phyloP scores from a whole-genome alignment of 2,113 vertebrate genomes.

The Pterocles burchelli region DNA sequence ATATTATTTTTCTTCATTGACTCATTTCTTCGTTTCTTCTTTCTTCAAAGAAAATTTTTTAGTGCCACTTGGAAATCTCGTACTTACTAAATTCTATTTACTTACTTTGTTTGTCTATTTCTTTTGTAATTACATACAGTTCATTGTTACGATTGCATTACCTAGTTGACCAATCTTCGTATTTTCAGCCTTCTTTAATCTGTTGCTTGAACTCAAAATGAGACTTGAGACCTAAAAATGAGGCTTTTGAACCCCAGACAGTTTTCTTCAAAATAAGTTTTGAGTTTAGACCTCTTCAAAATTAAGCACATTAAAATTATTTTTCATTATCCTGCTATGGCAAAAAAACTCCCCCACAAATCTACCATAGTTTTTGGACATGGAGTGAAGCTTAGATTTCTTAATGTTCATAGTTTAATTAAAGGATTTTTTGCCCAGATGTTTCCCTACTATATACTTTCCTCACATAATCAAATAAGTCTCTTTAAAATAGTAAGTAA shows the following conservation, averaged over 20 bases:
- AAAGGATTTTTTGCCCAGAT: not conserved
- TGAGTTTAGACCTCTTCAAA: not conserved
- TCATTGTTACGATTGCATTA: not conserved
- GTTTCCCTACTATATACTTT: not conserved
- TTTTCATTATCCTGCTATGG: not conserved
- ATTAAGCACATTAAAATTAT: not conserved
- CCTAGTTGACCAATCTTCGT: not conserved
- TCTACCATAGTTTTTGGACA: not conserved
- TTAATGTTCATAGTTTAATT: not conserved
- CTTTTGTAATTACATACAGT: not conserved
- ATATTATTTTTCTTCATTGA: not conserved
- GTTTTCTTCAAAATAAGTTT: not conserved
- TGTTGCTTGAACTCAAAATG: not conserved
- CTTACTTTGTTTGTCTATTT: not conserved
- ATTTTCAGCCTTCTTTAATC: not conserved
- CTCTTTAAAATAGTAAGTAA: not conserved
- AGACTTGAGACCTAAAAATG: not conserved
- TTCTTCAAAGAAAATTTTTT: not conserved
- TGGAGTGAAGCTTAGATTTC: not conserved
- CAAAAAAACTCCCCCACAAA: not conserved
- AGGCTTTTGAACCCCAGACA: not conserved
- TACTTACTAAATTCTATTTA: not conserved
- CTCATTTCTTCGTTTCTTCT: too few species aligned
- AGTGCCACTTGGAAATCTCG: not conserved
- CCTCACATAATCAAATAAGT: not conserved